Evolutionary conservation across 2,888 invertebrate genomes (phyloP).

Genomic region (Anticlea derivata): DNA sequence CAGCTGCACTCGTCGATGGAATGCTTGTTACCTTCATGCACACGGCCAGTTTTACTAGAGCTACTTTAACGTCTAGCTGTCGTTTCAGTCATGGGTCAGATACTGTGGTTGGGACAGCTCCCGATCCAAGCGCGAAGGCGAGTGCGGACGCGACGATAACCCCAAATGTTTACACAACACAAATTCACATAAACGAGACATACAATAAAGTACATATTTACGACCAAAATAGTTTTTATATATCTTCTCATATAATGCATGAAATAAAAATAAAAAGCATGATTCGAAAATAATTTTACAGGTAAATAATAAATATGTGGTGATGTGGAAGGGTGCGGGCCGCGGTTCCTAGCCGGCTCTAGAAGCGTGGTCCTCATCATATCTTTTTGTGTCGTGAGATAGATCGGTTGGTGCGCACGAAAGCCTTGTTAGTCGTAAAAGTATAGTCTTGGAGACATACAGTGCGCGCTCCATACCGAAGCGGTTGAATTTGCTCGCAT

Average conservation of each 20-base stretch:
- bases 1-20: constrained; percentile 74
- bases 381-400: constrained; percentile 29
- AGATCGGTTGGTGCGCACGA: constrained; percentile 26
- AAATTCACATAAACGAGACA: constrained; percentile 83
- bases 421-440: constrained; percentile 29
- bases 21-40: constrained; percentile 81
- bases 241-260: constrained; percentile 62
- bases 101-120: constrained; percentile 67
- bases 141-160: constrained; percentile 77
- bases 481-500: constrained; percentile 49
- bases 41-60: constrained; percentile 71
- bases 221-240: constrained; percentile 83
- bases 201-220: constrained; percentile 68
- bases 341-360: constrained; percentile 48
- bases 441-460: constrained; percentile 33
- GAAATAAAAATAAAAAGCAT: constrained; percentile 70
- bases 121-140: constrained; percentile 73
- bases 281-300: constrained; percentile 57
- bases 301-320: constrained; percentile 54
- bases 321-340: constrained; percentile 66
- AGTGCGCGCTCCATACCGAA: constrained; percentile 52
- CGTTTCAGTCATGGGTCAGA: constrained; percentile 65
- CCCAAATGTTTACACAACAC: constrained; percentile 77
- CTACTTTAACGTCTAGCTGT: constrained; percentile 73
- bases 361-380: constrained; percentile 37